Percentiles rank a stretch among this genome's conserved stretches.
Conservation (phyloP, 2,888 invertebrate genomes). For the Prosapia bicincta region DNA sequence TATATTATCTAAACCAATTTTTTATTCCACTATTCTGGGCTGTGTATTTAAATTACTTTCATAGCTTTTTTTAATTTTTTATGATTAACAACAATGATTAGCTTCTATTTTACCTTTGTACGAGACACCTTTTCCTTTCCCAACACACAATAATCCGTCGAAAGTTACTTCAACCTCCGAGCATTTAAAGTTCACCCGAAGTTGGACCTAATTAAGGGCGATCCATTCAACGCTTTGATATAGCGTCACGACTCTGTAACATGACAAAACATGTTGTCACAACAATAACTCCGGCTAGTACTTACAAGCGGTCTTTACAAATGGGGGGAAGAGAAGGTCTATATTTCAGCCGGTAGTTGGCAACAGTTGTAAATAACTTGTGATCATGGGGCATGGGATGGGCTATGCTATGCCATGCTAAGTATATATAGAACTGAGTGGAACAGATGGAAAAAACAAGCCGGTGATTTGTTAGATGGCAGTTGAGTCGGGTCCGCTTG, state of each 20-base stretch:
- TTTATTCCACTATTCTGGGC: too few relatives aligned
- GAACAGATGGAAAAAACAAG: slow-evolving; percentile 26
- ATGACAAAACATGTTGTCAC: slow-evolving; percentile 19
- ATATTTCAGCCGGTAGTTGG: slow-evolving; percentile 18
- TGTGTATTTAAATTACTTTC: too few relatives aligned
- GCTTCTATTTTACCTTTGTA: too few relatives aligned
- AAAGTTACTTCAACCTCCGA: too few relatives aligned
- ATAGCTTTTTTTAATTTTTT: too few relatives aligned
- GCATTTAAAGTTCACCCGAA: too few relatives aligned
- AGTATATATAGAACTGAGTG: slow-evolving; percentile 21
- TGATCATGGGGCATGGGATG: slow-evolving; percentile 24
- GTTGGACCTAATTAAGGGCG: too few relatives aligned
- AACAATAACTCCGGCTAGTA: slow-evolving; percentile 8
- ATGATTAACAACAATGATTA: too few relatives aligned
- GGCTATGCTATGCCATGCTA: too few relatives aligned
- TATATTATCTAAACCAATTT: too few relatives aligned
- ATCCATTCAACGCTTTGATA: neutral
- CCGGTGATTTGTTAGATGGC: slow-evolving; percentile 18
- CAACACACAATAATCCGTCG: too few relatives aligned
- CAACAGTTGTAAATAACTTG: slow-evolving; percentile 17
- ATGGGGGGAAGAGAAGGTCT: slow-evolving; percentile 11
- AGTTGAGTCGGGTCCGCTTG: slow-evolving; percentile 13
- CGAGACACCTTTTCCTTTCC: too few relatives aligned
- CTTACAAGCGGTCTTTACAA: neutral
- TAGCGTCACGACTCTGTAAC: neutral